A percentile compares a stretch with the other conserved stretches of the same genome.
Evolutionary conservation across 1,140 invertebrate species (phyloP).

Genomic region (Calephelis virginiensis): DNA sequence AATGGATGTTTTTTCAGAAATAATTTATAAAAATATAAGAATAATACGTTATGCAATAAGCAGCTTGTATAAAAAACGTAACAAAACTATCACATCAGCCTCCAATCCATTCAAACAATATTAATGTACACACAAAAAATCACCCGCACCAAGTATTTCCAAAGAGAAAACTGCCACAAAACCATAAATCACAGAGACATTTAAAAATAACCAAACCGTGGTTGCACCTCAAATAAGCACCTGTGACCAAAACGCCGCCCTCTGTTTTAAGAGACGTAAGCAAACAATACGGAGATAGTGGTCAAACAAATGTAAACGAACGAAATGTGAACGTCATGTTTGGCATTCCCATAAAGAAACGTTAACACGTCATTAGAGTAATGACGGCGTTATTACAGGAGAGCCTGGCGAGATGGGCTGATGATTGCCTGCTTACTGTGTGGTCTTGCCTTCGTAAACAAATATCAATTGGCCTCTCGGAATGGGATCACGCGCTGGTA

Average conservation of each 20-base stretch:
- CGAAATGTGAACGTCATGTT: slow-evolving; percentile 78
- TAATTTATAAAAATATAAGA: too few relatives aligned
- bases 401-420: slow-evolving; percentile 58
- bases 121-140: background rate
- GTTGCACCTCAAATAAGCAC: slow-evolving; percentile 58
- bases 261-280: slow-evolving; percentile 73
- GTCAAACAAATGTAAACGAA: slow-evolving; percentile 78
- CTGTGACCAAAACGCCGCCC: slow-evolving; percentile 70
- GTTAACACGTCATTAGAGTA: slow-evolving; percentile 78
- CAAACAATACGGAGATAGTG: slow-evolving; percentile 71
- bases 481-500: slow-evolving; percentile 54
- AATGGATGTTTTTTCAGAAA: too few relatives aligned
- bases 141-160: background rate
- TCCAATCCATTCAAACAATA: background rate
- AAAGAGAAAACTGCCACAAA: slow-evolving; percentile 8
- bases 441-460: slow-evolving; percentile 72
- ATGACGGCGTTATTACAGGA: slow-evolving; percentile 75
- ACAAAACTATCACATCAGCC: background rate
- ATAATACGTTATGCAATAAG: too few relatives aligned
- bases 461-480: slow-evolving; percentile 44
- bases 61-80: too few relatives aligned
- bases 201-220: slow-evolving; percentile 46
- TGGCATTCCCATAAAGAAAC: slow-evolving; percentile 77
- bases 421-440: slow-evolving; percentile 70
- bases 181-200: slow-evolving; percentile 17